Conservation (phyloP, 1,140 invertebrate species). For the Zeugodacus cucurbitae region DNA sequence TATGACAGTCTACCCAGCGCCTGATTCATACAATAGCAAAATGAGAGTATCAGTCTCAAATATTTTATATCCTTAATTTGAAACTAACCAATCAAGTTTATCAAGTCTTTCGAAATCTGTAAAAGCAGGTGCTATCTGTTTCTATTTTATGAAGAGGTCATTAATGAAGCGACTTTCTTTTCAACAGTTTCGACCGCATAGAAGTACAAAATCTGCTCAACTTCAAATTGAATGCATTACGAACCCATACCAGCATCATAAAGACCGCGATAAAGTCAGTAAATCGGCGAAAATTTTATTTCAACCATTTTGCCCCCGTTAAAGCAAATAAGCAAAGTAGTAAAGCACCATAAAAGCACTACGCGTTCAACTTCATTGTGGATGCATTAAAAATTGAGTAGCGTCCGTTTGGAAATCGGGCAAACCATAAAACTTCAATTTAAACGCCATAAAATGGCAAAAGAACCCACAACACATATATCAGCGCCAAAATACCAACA, state of each 20-base stretch:
- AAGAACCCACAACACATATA: not conserved
- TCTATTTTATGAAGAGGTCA: too few relatives aligned
- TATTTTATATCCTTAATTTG: too few relatives aligned
- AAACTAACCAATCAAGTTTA: too few relatives aligned
- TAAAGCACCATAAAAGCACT: not conserved
- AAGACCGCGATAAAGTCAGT: not conserved
- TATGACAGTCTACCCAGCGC: too few relatives aligned
- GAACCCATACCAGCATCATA: not conserved
- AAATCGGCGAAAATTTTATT: not conserved
- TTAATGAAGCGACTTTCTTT: too few relatives aligned
- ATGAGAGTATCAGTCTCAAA: too few relatives aligned
- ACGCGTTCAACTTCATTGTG: constrained; percentile 9
- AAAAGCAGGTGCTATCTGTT: too few relatives aligned
- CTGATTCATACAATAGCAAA: too few relatives aligned
- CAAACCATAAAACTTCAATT: constrained; percentile 38
- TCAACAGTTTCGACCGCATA: not conserved
- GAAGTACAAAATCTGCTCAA: not conserved
- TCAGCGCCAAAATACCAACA: not conserved
- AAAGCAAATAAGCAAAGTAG: not conserved
- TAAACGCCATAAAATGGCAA: constrained; percentile 30
- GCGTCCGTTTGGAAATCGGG: not conserved
- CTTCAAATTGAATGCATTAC: not conserved
- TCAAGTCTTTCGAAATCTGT: too few relatives aligned
- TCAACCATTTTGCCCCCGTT: not conserved
- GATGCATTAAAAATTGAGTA: constrained; percentile 36